Evolutionary conservation across 1,140 invertebrate genomes (phyloP), one percentile per base, ranked within the genome.

Genomic region (Triops cancriformis): DNA sequence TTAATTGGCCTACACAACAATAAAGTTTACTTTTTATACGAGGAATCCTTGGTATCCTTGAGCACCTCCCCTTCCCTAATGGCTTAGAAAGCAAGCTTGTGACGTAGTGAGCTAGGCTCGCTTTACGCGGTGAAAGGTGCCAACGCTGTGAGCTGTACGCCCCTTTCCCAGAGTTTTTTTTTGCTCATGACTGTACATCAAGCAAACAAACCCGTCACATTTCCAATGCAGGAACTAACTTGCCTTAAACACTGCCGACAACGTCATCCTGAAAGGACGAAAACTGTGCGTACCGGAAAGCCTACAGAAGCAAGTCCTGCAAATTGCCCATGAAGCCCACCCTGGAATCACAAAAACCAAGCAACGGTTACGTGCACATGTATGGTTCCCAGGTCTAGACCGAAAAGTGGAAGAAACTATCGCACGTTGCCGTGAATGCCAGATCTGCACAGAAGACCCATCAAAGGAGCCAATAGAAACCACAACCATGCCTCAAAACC

Each of bases 311-410:
- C 76, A 76, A 76, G 80, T 79, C 11, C 37, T 80, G 27, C 73
- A 80, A 23, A 37, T 82, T 23, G 82, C 82, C 26, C 81, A 77
- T 73, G 79, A 72, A n/a, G 51, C 74, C 27, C 79, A 80, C 26
- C 78, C 27, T 28, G 79, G 79, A 2, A 80, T 81, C n/a, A 77
- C 81, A 9, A 81, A 80, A 76, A 82, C 81, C 12, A 84, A 83
- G 77, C 78, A 80, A 72, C 79, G 83, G 9, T 26, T 83, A 5
- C 45, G 82, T n/a, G 80, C 81, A 73, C 83, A 82, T 75, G 80
- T 83, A 0, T 83, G 81, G 81, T 84, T 82, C 74, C 83, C 81
- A 28, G 76, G 79, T 12, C 80, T 83, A n/a, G 82, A 83, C 77
- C 77, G 77, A 73, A 10, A 78, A 23, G 82, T 82, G 11, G 82